Percentiles rank a stretch among this genome's conserved stretches.
Conservation (phyloP, 2,797 vertebrate species). For the Sebastes itinus region DNA sequence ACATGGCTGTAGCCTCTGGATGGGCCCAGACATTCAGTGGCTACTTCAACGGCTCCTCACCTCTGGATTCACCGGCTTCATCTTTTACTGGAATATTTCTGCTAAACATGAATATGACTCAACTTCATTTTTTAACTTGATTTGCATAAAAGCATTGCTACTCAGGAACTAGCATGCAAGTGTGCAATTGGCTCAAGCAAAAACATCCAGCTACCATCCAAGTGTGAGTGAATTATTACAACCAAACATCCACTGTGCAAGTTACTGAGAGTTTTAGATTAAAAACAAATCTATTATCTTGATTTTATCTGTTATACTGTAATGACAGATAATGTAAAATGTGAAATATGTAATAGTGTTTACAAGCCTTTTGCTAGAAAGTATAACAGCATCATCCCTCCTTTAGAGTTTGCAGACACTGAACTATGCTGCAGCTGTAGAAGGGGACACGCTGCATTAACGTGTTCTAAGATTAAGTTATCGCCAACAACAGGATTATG, state of each 20-base stretch:
- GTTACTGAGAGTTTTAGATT: neutral
- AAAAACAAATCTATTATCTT: neutral
- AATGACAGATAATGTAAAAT: neutral
- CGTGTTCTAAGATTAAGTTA: neutral
- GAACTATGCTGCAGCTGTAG: neutral
- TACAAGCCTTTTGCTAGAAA: neutral
- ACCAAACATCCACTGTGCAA: neutral
- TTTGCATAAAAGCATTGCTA: neutral
- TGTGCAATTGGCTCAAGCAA: neutral
- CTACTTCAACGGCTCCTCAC: neutral
- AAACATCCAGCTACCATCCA: conserved; percentile 12
- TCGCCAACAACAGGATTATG: neutral
- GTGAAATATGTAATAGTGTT: too few relatives aligned
- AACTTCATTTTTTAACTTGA: neutral
- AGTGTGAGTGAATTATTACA: neutral
- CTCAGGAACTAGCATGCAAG: conserved; percentile 8
- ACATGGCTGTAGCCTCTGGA: neutral
- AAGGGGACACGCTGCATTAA: neutral
- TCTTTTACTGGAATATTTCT: neutral
- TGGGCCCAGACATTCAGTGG: neutral
- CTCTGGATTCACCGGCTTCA: neutral
- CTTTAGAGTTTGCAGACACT: neutral
- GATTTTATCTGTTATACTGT: neutral
- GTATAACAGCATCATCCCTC: neutral
- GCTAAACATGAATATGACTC: neutral